Evolutionary conservation across 2,113 vertebrate genomes (phyloP).

Genomic region (Syrmaticus mikado): DNA sequence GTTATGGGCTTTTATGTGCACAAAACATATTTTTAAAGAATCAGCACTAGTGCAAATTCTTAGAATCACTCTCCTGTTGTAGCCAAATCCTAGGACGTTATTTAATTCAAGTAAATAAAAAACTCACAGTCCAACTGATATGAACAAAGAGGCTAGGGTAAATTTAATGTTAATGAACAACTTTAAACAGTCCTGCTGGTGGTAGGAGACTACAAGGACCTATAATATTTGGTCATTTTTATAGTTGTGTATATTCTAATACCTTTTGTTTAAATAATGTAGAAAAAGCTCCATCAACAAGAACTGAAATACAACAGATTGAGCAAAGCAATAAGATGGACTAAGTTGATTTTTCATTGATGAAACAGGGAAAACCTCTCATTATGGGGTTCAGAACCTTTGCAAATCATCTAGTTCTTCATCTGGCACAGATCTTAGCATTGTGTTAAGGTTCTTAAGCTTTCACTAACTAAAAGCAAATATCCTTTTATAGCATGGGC

Average conservation of each 20-base stretch:
- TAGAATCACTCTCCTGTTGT: not conserved
- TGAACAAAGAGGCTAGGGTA: not conserved
- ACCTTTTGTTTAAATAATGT: not conserved
- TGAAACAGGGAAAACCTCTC: not conserved
- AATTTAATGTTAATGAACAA: not conserved
- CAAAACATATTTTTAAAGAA: not conserved
- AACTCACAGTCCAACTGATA: not conserved
- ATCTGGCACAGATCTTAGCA: not conserved
- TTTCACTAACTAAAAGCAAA: not conserved
- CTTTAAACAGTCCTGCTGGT: not conserved
- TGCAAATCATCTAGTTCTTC: not conserved
- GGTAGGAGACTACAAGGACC: no score
- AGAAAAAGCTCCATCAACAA: not conserved
- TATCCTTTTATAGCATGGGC: not conserved
- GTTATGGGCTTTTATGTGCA: not conserved
- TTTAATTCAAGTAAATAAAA: constrained; percentile 4
- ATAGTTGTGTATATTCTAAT: not conserved
- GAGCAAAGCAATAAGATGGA: not conserved
- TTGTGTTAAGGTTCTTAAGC: not conserved
- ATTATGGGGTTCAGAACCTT: not conserved
- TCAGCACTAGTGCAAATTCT: not conserved
- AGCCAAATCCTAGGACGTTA: not conserved
- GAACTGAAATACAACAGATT: not conserved
- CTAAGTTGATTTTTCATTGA: not conserved
- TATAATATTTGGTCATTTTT: not conserved